Base-by-base conservation (phyloP, 2,888 invertebrate genomes). In the Euspilapteryx auroguttella region DNA sequence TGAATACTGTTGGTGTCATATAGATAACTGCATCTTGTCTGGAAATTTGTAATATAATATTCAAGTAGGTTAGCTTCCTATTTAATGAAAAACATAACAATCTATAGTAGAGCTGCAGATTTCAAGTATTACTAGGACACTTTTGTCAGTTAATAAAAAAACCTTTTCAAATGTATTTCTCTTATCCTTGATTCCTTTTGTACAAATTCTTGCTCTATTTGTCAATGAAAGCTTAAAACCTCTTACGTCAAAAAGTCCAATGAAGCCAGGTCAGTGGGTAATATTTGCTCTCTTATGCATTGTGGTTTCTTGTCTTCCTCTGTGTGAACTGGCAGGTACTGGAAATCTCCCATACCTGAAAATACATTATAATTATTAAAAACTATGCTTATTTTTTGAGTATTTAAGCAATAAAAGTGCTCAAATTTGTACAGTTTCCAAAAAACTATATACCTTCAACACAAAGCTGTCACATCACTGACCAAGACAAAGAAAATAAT, bases 271-370 rank as follows among this genome's bases (percentile, higher is more conserved):
- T 71, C 78, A 8, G 52, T 50, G 1, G 89, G 89, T 28, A 86
- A 49, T 27, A 89, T 61, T 28, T 80, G 59, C 21, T 87, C 78
- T 39, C 85, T 73, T 23, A 86, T 64, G 47, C 82, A 85, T 38
- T 80, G 68, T 12, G 79, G 58, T 32, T 69, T 61, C 7, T 65
- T 62, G 20, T 55, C 37, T 11, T 52, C 38, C 8, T 77, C 55
- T 36, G 64, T 56, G 22, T 59, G 57, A 39, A 94, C 69, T 2
- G 97, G 93, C 34, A 97, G 62, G 53, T 87, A 97, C 62, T 97
- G 96, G 57, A 92, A 97, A 62, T 98, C 97, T 54, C 87, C 87
- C 47, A 95, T 66, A 36, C 83, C 93, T 93, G 55, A 17, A 77
- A 66, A 29, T 41, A 41, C 42, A 29, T 32, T 13, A 28, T 23